Percentiles rank a stretch among this genome's conserved stretches.
Conservation (phyloP, 1,140 invertebrate genomes). For the Drosophila albomicans region DNA sequence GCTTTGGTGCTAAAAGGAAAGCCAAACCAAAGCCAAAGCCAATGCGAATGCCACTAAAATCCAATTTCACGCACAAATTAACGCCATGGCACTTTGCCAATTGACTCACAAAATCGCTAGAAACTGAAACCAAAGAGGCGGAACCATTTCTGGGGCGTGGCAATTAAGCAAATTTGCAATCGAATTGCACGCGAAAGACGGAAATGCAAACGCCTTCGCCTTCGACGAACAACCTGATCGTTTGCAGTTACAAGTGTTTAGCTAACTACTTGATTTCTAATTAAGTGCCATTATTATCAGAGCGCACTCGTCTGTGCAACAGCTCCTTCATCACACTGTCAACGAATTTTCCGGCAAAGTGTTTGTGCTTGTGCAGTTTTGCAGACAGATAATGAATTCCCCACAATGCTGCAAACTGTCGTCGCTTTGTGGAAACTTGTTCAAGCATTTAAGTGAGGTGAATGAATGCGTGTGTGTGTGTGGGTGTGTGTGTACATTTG, state of each 20-base stretch:
- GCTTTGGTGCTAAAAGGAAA: neutral
- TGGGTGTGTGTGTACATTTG: neutral
- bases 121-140: too few species aligned
- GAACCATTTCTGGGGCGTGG: conserved; percentile 10
- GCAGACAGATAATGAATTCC: conserved; percentile 33
- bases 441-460: conserved; percentile 30
- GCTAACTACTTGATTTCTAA: conserved; percentile 64
- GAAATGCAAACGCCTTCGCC: neutral
- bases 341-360: conserved; percentile 45
- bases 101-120: neutral
- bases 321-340: conserved; percentile 4
- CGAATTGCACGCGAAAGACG: neutral
- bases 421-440: conserved; percentile 26
- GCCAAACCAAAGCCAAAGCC: neutral
- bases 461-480: neutral
- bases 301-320: neutral
- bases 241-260: conserved; percentile 47
- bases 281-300: conserved; percentile 66
- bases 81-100: conserved; percentile 5
- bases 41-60: conserved; percentile 35
- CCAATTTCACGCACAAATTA: conserved; percentile 72
- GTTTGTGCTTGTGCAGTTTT: conserved; percentile 30
- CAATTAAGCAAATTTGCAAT: conserved; percentile 29
- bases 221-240: neutral
- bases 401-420: conserved; percentile 25